These are phyloP conservation scores for Alloplasta piceator DNA, from an alignment of 2,888 invertebrate species.

Conservation along the genomic window DNA sequence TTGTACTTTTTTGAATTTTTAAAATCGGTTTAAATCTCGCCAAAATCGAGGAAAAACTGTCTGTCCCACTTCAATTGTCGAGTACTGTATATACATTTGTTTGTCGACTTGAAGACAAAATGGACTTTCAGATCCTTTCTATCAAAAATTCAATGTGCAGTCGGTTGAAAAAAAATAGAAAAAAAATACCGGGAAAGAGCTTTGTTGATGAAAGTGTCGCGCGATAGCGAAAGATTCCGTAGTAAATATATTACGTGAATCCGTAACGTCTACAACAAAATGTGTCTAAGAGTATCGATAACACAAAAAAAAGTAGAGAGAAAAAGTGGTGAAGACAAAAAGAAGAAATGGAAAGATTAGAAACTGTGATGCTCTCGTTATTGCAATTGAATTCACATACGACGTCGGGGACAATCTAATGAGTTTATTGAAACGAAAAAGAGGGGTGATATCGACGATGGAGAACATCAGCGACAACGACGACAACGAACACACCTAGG, in stretches of 20 bases:
- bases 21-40: too few relatives aligned
- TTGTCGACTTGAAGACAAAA: too few relatives aligned
- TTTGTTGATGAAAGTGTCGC: neutral
- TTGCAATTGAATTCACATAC: constrained; percentile 25
- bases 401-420: constrained; percentile 42
- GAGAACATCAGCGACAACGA: constrained; percentile 5
- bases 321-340: neutral
- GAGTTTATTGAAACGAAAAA: constrained; percentile 53
- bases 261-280: neutral
- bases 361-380: constrained; percentile 50
- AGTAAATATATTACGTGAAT: neutral
- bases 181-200: too few relatives aligned
- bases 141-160: too few relatives aligned
- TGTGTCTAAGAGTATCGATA: constrained; percentile 18
- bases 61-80: too few relatives aligned
- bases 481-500: constrained; percentile 29
- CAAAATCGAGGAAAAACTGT: too few relatives aligned
- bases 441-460: constrained; percentile 43
- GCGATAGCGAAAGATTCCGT: neutral
- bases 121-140: too few relatives aligned
- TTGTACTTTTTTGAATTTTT: too few relatives aligned
- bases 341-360: constrained; percentile 9
- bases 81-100: too few relatives aligned
- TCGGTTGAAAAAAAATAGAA: too few relatives aligned
- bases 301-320: neutral